phyloP scores from a whole-genome alignment of 2,113 vertebrate genomes.

The Anoura caudifer region DNA sequence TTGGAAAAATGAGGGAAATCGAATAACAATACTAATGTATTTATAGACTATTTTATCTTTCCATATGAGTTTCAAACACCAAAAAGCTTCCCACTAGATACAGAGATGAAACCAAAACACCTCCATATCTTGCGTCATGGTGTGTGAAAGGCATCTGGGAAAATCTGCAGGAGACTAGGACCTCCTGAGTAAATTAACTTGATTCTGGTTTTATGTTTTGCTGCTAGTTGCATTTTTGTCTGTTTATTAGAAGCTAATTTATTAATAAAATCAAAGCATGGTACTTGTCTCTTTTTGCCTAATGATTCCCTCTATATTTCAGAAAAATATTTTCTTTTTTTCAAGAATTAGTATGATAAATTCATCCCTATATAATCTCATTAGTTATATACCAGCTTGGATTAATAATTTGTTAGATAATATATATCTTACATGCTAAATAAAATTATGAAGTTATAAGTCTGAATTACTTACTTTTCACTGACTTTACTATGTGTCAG shows the following conservation, averaged over 20 bases:
- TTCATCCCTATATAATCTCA: background rate
- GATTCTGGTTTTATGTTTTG: background rate
- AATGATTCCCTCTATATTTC: background rate
- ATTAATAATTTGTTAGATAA: background rate
- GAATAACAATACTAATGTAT: background rate
- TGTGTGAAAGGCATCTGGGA: accelerated
- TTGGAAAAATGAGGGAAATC: background rate
- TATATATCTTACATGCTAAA: background rate
- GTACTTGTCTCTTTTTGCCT: background rate
- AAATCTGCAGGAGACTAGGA: background rate
- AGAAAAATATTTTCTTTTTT: background rate
- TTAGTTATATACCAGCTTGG: background rate
- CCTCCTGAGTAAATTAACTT: background rate
- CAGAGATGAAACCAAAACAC: background rate
- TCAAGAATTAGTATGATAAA: background rate
- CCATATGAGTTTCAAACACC: background rate
- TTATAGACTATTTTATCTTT: background rate
- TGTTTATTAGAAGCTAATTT: background rate
- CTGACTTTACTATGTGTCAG: background rate
- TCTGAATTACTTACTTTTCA: background rate
- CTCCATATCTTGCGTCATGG: accelerated
- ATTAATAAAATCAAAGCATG: background rate
- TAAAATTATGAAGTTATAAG: background rate
- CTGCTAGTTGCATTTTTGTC: background rate
- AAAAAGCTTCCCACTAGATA: background rate